Evolutionary conservation across 2,888 invertebrate genomes (phyloP).

Genomic region (Dendrolimus houi): DNA sequence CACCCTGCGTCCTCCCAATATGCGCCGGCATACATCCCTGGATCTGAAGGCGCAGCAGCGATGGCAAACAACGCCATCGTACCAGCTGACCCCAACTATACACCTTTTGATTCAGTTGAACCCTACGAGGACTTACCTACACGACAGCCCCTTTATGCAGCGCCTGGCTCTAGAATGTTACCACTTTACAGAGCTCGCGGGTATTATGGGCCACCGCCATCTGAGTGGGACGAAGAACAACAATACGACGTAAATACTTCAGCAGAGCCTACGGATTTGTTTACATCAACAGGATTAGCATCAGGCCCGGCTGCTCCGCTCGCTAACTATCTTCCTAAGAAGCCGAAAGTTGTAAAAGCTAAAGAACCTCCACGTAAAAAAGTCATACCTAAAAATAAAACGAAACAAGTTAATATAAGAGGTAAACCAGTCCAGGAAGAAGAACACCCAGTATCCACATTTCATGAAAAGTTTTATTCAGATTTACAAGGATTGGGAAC

Average conservation of each 20-base stretch:
- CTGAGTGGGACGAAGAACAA: conserved; percentile 44
- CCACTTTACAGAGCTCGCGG: conserved; percentile 65
- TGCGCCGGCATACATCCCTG: conserved; percentile 63
- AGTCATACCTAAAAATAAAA: conserved; percentile 44
- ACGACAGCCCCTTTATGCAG: conserved; percentile 30
- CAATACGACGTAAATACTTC: conserved; percentile 51
- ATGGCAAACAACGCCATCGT: conserved; percentile 49
- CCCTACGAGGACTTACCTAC: conserved; percentile 45
- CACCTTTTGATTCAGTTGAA: conserved; percentile 52
- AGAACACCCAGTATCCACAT: conserved; percentile 57
- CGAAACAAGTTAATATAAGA: conserved; percentile 45
- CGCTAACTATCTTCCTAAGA: conserved; percentile 37
- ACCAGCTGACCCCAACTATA: conserved; percentile 42
- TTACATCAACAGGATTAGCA: conserved; percentile 36
- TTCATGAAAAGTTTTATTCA: conserved; percentile 68
- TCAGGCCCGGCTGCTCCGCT: conserved; percentile 22
- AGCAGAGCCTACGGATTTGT: conserved; percentile 37
- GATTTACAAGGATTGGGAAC: conserved; percentile 62
- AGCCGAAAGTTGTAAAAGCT: conserved; percentile 56
- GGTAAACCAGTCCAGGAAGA: conserved; percentile 45
- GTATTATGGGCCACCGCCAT: conserved; percentile 59
- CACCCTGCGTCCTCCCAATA: conserved; percentile 64
- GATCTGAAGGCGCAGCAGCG: conserved; percentile 56
- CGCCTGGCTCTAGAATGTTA: conserved; percentile 52
- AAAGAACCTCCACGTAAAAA: conserved; percentile 54